phyloP scores from a whole-genome alignment of 2,113 vertebrate genomes.

The Hypomesus transpacificus region DNA sequence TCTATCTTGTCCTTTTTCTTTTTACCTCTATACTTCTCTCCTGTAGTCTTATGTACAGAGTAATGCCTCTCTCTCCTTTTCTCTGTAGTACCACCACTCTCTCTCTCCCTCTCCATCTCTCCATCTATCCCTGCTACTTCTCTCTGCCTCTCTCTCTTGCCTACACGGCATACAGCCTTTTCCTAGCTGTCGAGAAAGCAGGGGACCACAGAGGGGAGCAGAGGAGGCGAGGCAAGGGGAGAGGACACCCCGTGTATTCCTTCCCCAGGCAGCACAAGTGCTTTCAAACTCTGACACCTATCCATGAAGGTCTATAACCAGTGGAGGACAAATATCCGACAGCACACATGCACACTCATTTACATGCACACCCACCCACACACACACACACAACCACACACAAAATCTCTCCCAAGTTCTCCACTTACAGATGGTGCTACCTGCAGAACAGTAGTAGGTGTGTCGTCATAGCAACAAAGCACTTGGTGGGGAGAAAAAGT shows the following conservation, averaged over 20 bases:
- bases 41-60: not conserved
- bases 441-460: constrained; percentile 31
- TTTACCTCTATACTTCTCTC: not conserved
- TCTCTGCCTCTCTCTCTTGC: no score
- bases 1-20: not conserved
- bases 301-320: not conserved
- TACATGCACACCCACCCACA: not conserved
- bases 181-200: no score
- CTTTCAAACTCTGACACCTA: not conserved
- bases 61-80: not conserved
- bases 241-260: not conserved
- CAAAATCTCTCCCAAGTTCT: not conserved
- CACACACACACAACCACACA: not conserved
- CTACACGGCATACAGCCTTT: no score
- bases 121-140: not conserved
- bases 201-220: no score
- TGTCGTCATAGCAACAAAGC: constrained; percentile 43
- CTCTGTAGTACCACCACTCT: not conserved
- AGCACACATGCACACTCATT: not conserved
- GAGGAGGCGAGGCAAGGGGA: no score
- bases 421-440: constrained; percentile 23
- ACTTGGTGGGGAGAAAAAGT: constrained; percentile 15
- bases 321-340: not conserved
- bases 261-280: not conserved
- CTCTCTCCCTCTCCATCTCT: not conserved